These are phyloP conservation scores for Ardeotis arabs DNA, from an alignment of 2,113 vertebrate species.

Conservation along the genomic window DNA sequence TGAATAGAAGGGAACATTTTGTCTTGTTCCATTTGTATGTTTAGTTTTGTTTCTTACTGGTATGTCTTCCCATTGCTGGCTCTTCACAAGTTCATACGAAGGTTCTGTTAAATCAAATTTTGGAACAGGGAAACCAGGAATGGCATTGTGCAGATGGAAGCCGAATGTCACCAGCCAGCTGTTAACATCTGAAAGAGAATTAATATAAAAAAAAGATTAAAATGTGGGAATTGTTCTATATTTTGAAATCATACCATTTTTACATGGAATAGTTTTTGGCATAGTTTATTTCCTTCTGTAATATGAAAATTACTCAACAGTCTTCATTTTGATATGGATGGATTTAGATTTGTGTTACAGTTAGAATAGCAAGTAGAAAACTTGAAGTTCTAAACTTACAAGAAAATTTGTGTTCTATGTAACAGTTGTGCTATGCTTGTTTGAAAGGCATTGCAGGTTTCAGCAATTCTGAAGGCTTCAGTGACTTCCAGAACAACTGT, in stretches of 20 bases:
- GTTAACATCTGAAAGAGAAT: constrained; percentile 89
- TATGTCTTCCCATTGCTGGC: constrained; percentile 94
- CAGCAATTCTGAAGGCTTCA: background rate
- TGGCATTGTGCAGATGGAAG: constrained; percentile 98
- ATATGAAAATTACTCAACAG: background rate
- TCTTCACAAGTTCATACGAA: constrained; percentile 93
- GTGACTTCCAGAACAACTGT: background rate
- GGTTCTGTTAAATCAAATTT: constrained; percentile 92
- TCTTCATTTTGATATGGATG: background rate
- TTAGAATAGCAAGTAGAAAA: background rate
- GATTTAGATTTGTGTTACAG: background rate
- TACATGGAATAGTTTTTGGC: background rate
- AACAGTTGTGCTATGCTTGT: background rate
- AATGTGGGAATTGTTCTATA: background rate
- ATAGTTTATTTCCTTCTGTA: background rate
- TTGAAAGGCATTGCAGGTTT: background rate
- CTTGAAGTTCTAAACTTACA: background rate
- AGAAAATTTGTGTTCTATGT: background rate
- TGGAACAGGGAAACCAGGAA: constrained; percentile 93
- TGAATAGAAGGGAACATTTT: background rate
- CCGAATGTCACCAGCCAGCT: constrained; percentile 98
- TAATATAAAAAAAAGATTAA: background rate
- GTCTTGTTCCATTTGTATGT: background rate
- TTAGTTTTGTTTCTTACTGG: constrained; percentile 81
- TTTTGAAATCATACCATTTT: background rate